These are phyloP conservation scores for Sclerodermus sp. DNA, from an alignment of 2,888 invertebrate genomes.

Conservation along the genomic window DNA sequence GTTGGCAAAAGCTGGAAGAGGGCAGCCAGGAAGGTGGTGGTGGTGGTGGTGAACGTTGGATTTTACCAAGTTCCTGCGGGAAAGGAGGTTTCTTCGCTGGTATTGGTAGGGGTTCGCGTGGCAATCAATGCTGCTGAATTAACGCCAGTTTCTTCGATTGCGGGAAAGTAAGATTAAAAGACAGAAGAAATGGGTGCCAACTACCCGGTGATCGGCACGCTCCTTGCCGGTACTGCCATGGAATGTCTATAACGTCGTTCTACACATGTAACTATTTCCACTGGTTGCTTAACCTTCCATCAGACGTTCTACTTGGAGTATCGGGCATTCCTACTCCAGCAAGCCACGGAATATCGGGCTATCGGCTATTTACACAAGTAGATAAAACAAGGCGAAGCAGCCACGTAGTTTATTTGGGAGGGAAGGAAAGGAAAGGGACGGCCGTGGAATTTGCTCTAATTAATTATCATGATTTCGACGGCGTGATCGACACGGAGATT, in stretches of 20 bases:
- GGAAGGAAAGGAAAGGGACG: no score
- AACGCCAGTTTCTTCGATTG: constrained; percentile 57
- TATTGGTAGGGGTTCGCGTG: constrained; percentile 35
- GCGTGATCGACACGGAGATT: no score
- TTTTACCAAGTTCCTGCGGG: no score
- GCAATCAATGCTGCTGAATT: constrained; percentile 58
- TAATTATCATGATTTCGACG: no score
- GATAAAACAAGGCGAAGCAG: background rate
- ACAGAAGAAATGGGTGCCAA: constrained; percentile 49
- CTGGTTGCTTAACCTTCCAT: constrained; percentile 35
- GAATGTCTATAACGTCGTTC: constrained; percentile 35
- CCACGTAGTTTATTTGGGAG: background rate
- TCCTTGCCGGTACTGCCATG: constrained; percentile 2
- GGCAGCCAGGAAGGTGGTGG: no score
- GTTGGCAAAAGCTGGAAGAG: no score
- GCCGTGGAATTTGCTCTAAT: no score
- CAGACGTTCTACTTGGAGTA: constrained; percentile 1
- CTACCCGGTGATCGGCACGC: constrained; percentile 19
- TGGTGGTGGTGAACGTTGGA: no score
- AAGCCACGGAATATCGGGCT: constrained; percentile 20
- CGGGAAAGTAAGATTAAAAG: constrained; percentile 57
- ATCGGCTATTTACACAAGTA: constrained; percentile 9
- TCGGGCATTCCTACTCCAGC: constrained; percentile 1
- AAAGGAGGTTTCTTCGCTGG: constrained; percentile 6
- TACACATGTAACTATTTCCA: constrained; percentile 34